Base-by-base conservation (phyloP, 2,888 invertebrate genomes). In the Melangyna quadrimaculata region DNA sequence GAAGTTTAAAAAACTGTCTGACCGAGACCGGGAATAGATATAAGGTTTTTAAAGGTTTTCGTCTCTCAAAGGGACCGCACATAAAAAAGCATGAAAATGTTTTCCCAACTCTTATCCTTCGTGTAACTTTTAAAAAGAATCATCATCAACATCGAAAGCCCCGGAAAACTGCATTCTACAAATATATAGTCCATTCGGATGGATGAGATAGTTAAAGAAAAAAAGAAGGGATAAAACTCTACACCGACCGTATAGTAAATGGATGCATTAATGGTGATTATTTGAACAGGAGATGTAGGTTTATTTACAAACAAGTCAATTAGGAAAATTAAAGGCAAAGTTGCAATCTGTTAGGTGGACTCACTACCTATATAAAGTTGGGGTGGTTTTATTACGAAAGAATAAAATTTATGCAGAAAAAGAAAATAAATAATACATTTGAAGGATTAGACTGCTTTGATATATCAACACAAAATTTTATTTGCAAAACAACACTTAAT, bases 251-350 rank as follows among this genome's bases (percentile, higher is more conserved):
- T n/a, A n/a, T 51, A 77, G 80, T 77, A 86, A 86, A 86, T 78
- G 86, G 86, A 78, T 86, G 77, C 86, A 86, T 86, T 86, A 86
- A 81, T 73, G 86, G 77, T 86, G 77, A 86, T 86, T 86, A 86
- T 86, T 86, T 86, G 77, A 81, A 81, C 81, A 86, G 86, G 51
- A 81, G 77, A 78, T 86, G 81, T 78, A 78, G 67, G 67, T 67
- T 67, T 86, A 86, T 77, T 81, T 77, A 73, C 86, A 86, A 86
- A 81, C 86, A 81, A 86, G 86, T 81, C 86, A 86, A 86, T 86
- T 86, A 78, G 81, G 80, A 61, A 86, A 86, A 86, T 86, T 86
- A 86, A 86, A 86, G 80, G 61, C 57, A 86, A 77, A 72, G 67
- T 65, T 72, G 43, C 24, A 78, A 77, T 35, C 51, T 59, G 69